Base-by-base conservation (phyloP, 2,888 invertebrate species). In the Andrena bicolor region DNA sequence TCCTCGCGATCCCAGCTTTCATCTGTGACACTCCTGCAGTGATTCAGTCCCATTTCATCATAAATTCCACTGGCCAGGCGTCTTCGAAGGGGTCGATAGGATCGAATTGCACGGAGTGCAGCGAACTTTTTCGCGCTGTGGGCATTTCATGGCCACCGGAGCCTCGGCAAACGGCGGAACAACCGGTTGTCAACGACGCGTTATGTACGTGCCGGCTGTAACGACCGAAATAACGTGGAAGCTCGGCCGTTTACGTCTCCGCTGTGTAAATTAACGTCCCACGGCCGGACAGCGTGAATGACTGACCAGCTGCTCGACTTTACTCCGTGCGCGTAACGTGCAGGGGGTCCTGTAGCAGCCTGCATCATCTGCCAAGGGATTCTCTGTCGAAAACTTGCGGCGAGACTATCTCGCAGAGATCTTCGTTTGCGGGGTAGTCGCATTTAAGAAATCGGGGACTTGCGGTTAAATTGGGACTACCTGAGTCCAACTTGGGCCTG, bases 191-290 rank as follows among this genome's bases (percentile, higher is more conserved):
- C 75, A 76, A 82, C 77, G 69, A 41, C 20, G 73, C 85, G 75
- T 84, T 81, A 75, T 58, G 63, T 56, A 72, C 71, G 71, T 79
- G 83, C 72, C 74, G 41, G 86, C 80, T 86, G 76, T 87, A 87
- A 87, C 87, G 89, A 85, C 84, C 84, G 71, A 88, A 87, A 89
- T 89, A 89, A 89, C 87, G 76, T 77, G 74, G 71, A 71, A 70
- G 74, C 78, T 72, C 80, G 84, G 60, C 56, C 83, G 70, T 82
- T 82, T 71, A 65, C 84, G 70, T 76, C 80, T 69, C 28, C 83
- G 83, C 41, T 51, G 72, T 68, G 61, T 75, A 69, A 81, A 84
- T 84, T 86, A 85, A 84, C 79, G 68, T 69, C 68, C 71, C 68
- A 28, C 63, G 69, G 56, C 51, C 49, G 72, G 66, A 71, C 74